Evolutionary conservation across 2,113 vertebrate species (phyloP), one percentile per base, ranked within the genome.

Genomic region (Myrmophylax atrothorax): DNA sequence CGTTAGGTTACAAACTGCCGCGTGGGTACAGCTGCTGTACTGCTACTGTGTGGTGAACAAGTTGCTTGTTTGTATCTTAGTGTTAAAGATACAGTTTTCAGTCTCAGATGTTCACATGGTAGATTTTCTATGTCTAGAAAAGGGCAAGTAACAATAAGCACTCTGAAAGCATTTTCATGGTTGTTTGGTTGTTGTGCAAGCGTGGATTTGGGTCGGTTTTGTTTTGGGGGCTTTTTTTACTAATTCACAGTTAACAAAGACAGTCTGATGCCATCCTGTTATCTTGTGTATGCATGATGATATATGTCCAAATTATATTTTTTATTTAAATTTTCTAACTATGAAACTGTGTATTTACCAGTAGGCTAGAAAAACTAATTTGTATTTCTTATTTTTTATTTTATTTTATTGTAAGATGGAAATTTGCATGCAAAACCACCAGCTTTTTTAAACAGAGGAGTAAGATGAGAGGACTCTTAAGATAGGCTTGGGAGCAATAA

Each of bases 11-110:
- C 28, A 44, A 33, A 44, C 40, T 31, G 28, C 37, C 23, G 15
- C 6, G 12, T 87, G 0, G 0, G 38, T 46, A 40, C 19, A 49
- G 40, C n/a, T 69, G 13, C 64, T 63, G 18, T 81, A 20, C 12
- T 53, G 20, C 7, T 5, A 2, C 10, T 58, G 24, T 31, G 28
- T 62, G 46, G n/a, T 5, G 4, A 87, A 15, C 35, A 59, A 12
- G 15, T 87, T 70, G 17, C 35, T 19, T 76, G 20, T 52, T 75
- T 80, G 13, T 66, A 13, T 84, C 9, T 58, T 85, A 18, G 4
- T 50, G 35, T 74, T 70, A 68, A 69, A 68, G 40, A 44, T 40
- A 25, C 8, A 19, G 5, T 78, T 89, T 31, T 62, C 35, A 49
- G 23, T 76, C 40, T 90, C 0, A 53, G 18, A 22, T 63, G 23